Evolutionary conservation across 2,888 invertebrate species (phyloP), one percentile per base, ranked within the genome.

Genomic region (Himalopsyche tibetana): DNA sequence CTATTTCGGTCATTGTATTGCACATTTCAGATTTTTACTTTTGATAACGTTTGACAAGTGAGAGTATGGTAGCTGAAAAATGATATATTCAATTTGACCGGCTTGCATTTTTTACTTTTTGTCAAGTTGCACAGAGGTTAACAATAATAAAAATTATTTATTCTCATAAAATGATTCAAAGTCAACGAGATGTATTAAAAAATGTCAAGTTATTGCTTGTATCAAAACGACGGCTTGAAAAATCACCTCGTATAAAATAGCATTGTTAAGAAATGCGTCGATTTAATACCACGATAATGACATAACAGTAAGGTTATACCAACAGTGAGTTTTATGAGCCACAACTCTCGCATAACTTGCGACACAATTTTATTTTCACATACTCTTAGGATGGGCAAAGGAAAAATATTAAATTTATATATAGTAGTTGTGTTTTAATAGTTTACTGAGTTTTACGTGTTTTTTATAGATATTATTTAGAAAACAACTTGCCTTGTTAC

Each of bases 221-320:
- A 86, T 85, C 55, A 81, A 86, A 86, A 56, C 86, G 80, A 82
- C 55, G 74, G 45, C 83, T 88, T 86, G 86, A 86, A 80, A 88
- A 86, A 86, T 86, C 74, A 69, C 80, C 82, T 86, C 80, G 36
- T 84, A 86, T 80, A 82, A 80, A 45, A 55, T 56, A 51, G 55
- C 42, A 85, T 85, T 83, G 86, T 86, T 80, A 83, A 85, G 83
- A 80, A 82, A 82, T 38, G 79, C 83, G 80, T 63, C 69, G 83
- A 86, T 86, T 69, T 56, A 83, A 86, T 69, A 55, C 69, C 51
- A 55, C 19, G 86, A 86, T 86, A 86, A 69, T 85, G 55, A 38
- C 15, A 69, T 40, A 81, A 42, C n/a, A 56, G 45, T 28, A 80
- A 55, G 38, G 6, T 56, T 84, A 38, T 82, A 82, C 69, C 45